Conservation (phyloP, 2,113 vertebrate species). For the Erythrocebus patas region DNA sequence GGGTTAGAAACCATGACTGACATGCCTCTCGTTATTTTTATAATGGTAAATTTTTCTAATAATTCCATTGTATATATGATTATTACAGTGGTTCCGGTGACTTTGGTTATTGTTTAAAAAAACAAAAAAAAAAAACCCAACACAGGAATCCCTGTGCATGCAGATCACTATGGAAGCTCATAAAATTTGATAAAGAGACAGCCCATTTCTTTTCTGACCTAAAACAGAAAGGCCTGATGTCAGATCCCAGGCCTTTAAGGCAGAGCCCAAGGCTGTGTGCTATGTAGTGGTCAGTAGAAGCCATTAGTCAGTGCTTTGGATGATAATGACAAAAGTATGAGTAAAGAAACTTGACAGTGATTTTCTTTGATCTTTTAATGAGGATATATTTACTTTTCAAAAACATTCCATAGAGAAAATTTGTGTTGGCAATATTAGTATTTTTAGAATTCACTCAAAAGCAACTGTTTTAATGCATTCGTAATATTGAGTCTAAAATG, state of each 20-base stretch:
- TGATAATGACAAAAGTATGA: not conserved
- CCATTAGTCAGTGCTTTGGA: not conserved
- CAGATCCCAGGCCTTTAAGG: not conserved
- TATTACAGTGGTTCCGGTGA: not conserved
- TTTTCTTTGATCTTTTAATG: not conserved
- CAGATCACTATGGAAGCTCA: not conserved
- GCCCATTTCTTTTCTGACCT: not conserved
- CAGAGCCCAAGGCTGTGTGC: too few species aligned
- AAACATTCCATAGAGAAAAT: not conserved
- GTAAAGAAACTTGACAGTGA: not conserved
- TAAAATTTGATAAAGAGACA: not conserved
- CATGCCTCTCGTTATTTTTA: not conserved
- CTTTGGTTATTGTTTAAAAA: not conserved
- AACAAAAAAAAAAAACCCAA: not conserved
- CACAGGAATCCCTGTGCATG: not conserved
- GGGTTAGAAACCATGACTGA: not conserved
- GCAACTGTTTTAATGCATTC: not conserved
- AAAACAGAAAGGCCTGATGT: not conserved
- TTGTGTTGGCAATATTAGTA: not conserved
- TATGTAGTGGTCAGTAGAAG: fast-evolving
- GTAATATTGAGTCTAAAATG: not conserved
- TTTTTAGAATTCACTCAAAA: constrained; percentile 24
- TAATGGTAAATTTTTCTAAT: not conserved
- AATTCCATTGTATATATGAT: not conserved
- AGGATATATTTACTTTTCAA: not conserved